Evolutionary conservation across 2,797 vertebrate genomes (phyloP), one percentile per base, ranked within the genome.

Genomic region (Acanthurus lineatus): DNA sequence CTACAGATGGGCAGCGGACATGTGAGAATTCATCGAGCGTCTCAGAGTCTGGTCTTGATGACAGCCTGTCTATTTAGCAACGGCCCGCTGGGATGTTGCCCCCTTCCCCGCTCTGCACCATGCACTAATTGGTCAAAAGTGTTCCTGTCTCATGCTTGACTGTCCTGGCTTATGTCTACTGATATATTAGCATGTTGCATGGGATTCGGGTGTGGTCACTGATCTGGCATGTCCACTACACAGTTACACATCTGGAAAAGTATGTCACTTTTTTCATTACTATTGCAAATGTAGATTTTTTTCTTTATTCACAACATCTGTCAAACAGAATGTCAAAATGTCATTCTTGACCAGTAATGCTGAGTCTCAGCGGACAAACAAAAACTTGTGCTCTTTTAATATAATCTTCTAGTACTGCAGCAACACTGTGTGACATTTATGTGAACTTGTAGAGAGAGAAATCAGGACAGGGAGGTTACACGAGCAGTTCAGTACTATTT

Each of bases 111-210:
- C 67, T 57, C 81, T 69, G 79, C 77, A 77, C 76, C 14, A 22
- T 60, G 58, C 83, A 72, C 84, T 92, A 93, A 94, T 93, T 94
- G 91, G 90, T 89, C 91, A 91, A 91, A 91, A 92, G 91, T 89
- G 88, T 89, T 87, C 82, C 82, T 72, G 84, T 85, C 79, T 75
- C 79, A 74, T 61, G 82, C 73, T 74, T 70, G 86, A 71, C 81
- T 81, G 87, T 88, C 84, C 84, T 58, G 85, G 72, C 72, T 82
- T 54, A 66, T 82, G 84, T 77, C 68, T 64, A 77, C 69, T 77
- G 49, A 81, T 82, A 63, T 73, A 84, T 73, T 84, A 78, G 79
- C 48, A 17, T 16, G 48, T 32, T 63, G 53, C 35, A 59, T 42
- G 28, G 69, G 54, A 70, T 75, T 49, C 47, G 60, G 82, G 83